A percentile compares a stretch with the other conserved stretches of the same genome.
Evolutionary conservation across 2,797 vertebrate genomes (phyloP).

Genomic region (Syngnathus acus): DNA sequence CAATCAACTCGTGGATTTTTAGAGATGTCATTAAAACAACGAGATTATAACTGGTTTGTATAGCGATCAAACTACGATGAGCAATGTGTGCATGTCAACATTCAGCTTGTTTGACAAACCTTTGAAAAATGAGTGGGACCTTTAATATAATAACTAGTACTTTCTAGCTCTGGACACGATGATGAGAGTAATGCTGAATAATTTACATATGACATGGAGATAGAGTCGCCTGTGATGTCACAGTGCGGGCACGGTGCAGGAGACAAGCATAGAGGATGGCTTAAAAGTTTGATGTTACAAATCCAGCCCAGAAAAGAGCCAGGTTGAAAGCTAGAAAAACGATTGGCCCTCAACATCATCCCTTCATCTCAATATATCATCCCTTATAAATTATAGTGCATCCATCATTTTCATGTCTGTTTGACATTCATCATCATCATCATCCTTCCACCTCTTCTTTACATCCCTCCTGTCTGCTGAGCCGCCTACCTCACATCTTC

Average conservation of each 20-base stretch:
- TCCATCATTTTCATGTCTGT: neutral
- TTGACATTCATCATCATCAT: neutral
- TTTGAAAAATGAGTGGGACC: no score
- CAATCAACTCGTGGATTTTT: neutral
- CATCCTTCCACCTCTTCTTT: no score
- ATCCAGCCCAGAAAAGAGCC: no score
- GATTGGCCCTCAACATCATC: neutral
- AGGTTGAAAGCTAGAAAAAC: neutral
- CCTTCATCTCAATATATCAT: neutral
- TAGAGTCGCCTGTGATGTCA: neutral
- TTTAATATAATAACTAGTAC: neutral
- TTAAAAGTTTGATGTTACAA: neutral
- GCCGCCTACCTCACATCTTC: no score
- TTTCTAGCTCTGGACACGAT: neutral
- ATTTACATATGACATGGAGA: neutral
- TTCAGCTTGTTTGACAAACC: no score
- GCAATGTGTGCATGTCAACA: no score
- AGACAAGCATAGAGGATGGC: neutral
- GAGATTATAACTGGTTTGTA: no score
- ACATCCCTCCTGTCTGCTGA: no score
- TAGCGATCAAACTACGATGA: no score
- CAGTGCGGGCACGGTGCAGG: neutral
- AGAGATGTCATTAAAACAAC: no score
- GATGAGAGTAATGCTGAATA: neutral
- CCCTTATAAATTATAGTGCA: neutral